These are phyloP conservation scores for Steinernema carpocapsae DNA, from an alignment of 2,888 invertebrate genomes.

Conservation along the genomic window DNA sequence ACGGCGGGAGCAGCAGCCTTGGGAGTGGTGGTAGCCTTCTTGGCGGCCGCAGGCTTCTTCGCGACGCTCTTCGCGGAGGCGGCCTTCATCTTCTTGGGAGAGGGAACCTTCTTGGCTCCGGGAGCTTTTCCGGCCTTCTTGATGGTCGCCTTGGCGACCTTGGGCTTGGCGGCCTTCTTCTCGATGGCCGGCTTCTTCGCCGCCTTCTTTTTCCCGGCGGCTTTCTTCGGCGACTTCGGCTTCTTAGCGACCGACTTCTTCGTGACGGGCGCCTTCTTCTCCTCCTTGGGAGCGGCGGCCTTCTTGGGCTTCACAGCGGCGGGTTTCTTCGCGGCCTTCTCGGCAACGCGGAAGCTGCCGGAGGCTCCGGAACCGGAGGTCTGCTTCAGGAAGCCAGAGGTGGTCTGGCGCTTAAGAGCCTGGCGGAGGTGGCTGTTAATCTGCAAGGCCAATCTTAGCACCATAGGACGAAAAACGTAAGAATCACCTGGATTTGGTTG, in stretches of 20 bases:
- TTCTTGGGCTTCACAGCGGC: constrained; percentile 12
- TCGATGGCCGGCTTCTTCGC: neutral
- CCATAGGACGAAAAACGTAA: neutral
- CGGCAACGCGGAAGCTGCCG: constrained; percentile 27
- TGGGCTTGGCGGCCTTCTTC: no score
- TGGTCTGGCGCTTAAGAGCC: constrained; percentile 8
- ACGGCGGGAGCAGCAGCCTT: no score
- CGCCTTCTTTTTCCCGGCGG: constrained; percentile 1
- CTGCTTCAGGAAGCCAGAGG: constrained; percentile 24
- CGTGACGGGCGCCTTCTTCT: constrained; percentile 9
- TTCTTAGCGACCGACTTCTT: constrained; percentile 16
- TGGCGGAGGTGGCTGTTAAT: constrained; percentile 24
- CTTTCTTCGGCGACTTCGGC: neutral
- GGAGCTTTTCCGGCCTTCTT: neutral
- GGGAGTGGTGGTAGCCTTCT: no score
- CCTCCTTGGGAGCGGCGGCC: neutral
- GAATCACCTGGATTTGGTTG: constrained; percentile 6
- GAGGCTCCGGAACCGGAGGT: constrained; percentile 19
- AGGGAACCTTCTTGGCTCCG: neutral
- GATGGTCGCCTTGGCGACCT: neutral
- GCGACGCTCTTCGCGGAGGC: constrained; percentile 7
- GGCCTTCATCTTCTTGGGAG: constrained; percentile 22
- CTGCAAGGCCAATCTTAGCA: neutral
- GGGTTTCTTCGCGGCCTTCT: neutral
- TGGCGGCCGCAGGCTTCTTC: neutral